These are phyloP conservation scores for Steinernema feltiae DNA, from an alignment of 1,140 invertebrate species.

Conservation along the genomic window DNA sequence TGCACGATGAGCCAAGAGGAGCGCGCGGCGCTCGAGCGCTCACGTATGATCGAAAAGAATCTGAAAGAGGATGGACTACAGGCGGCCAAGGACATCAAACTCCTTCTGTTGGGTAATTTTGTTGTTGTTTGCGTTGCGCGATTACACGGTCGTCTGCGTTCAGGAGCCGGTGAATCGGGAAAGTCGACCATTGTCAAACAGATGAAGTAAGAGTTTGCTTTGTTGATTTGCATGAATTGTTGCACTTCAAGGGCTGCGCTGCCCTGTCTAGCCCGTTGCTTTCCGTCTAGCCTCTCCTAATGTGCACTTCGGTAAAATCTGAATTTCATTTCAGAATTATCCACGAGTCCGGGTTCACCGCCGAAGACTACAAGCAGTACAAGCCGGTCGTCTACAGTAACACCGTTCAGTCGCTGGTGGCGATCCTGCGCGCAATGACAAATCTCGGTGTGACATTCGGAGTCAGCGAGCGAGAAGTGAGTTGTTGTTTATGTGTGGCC, in stretches of 20 bases:
- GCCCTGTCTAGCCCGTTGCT: not conserved
- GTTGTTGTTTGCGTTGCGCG: no score
- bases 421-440: slow-evolving; percentile 97
- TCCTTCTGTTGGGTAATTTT: slow-evolving; percentile 88
- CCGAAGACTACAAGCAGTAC: slow-evolving; percentile 64
- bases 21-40: slow-evolving; percentile 53
- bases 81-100: slow-evolving; percentile 97
- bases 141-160: no score
- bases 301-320: no score
- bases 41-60: slow-evolving; percentile 59
- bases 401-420: slow-evolving; percentile 98
- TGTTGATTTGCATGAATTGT: not conserved
- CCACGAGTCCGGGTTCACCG: slow-evolving; percentile 64
- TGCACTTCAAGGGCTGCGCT: not conserved
- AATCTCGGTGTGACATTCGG: slow-evolving; percentile 88
- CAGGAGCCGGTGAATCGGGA: slow-evolving; percentile 90
- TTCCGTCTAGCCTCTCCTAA: not conserved
- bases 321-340: slow-evolving; percentile 86
- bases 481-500: slow-evolving; percentile 40
- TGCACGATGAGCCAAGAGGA: slow-evolving; percentile 57
- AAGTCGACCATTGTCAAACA: slow-evolving; percentile 97
- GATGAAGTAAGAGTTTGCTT: slow-evolving; percentile 74
- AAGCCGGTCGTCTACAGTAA: slow-evolving; percentile 81
- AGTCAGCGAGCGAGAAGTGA: slow-evolving; percentile 61
- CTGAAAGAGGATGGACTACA: slow-evolving; percentile 98